phyloP scores from a whole-genome alignment of 2,888 invertebrate species.

The Drosophila setosimentum region DNA sequence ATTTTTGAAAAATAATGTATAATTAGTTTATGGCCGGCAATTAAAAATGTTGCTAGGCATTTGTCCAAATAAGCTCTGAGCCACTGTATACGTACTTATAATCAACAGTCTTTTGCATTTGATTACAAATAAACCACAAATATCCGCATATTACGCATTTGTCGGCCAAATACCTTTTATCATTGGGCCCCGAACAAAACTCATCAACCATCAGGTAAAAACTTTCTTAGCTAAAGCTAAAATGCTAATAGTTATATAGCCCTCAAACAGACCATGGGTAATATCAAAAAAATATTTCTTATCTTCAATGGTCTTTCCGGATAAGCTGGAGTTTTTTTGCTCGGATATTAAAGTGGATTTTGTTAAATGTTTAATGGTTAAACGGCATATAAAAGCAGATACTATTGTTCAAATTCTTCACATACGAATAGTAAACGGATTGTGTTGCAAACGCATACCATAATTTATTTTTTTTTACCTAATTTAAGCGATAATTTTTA shows the following conservation, averaged over 20 bases:
- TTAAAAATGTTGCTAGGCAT: no score
- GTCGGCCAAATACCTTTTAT: constrained; percentile 47
- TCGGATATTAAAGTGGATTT: constrained; percentile 18
- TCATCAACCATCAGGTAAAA: constrained; percentile 52
- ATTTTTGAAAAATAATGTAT: no score
- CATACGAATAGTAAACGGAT: constrained; percentile 15
- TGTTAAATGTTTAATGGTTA: not conserved
- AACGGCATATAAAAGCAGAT: constrained; percentile 33
- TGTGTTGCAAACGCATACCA: not conserved
- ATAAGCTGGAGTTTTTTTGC: not conserved
- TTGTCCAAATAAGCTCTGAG: no score
- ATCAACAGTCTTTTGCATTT: constrained; percentile 41
- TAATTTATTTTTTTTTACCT: constrained; percentile 2
- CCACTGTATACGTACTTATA: constrained; percentile 27
- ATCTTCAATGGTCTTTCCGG: constrained; percentile 20
- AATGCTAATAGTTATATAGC: not conserved
- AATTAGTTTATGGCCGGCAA: no score
- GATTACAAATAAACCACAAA: constrained; percentile 32
- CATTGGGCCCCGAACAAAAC: constrained; percentile 28
- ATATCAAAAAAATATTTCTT: constrained; percentile 5
- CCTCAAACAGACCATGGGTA: constrained; percentile 19
- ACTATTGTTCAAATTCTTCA: not conserved
- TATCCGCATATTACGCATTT: constrained; percentile 19
- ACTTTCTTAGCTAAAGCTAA: constrained; percentile 27
- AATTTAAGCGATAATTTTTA: constrained; percentile 30